Conservation (phyloP, 2,113 vertebrate genomes). For the Bubo blakistoni region DNA sequence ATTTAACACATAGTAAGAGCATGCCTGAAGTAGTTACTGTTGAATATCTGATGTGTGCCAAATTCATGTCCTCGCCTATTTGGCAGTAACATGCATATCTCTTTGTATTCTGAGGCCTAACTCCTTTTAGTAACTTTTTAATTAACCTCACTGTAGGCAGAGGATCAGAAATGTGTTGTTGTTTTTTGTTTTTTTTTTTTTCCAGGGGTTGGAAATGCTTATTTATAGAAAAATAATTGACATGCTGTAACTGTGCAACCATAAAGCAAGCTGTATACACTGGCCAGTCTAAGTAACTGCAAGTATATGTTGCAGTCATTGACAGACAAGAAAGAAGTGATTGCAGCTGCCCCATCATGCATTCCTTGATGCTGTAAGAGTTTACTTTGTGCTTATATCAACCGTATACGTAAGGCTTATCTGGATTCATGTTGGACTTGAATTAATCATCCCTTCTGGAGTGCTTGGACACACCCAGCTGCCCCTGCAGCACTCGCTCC, state of each 20-base stretch:
- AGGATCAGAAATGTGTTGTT: background rate
- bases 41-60: background rate
- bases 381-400: background rate
- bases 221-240: background rate
- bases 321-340: background rate
- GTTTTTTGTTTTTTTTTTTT: background rate
- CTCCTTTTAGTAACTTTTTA: background rate
- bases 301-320: background rate
- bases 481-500: background rate
- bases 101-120: background rate
- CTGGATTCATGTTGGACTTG: background rate
- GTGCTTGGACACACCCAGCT: background rate
- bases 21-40: background rate
- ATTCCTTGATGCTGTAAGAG: background rate
- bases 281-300: background rate
- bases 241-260: background rate
- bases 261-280: background rate
- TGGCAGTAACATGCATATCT: background rate
- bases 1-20: background rate
- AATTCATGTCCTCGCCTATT: background rate
- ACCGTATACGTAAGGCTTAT: rapidly evolving
- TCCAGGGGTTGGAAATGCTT: background rate
- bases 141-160: background rate
- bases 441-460: background rate
- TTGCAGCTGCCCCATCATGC: background rate